Evolutionary conservation across 2,113 vertebrate species (phyloP).

Genomic region (Lepus europaeus): DNA sequence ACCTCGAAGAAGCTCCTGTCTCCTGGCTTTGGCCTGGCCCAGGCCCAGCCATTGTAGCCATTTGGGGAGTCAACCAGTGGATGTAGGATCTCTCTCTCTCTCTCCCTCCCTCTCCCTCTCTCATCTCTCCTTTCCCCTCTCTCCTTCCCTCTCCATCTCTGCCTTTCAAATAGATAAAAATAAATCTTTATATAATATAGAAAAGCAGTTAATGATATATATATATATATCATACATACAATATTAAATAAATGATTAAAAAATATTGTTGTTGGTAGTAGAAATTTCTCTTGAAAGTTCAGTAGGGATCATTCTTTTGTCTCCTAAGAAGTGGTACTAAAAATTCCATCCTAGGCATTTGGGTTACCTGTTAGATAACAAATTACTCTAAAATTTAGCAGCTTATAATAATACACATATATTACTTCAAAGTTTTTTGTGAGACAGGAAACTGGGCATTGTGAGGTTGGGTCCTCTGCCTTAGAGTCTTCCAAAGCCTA

Average conservation of each 20-base stretch:
- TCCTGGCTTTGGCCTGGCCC: too few species aligned
- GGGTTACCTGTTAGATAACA: conserved; percentile 8
- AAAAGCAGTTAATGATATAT: conserved; percentile 3
- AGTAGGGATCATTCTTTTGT: conserved; percentile 39
- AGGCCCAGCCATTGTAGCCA: too few species aligned
- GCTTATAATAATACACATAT: not conserved
- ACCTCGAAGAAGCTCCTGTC: too few species aligned
- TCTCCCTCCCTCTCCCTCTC: too few species aligned
- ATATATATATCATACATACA: not conserved
- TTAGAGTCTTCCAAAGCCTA: not conserved
- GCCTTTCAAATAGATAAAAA: too few species aligned
- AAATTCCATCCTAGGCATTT: conserved; percentile 28
- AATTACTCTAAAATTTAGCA: conserved; percentile 41
- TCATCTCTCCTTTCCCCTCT: too few species aligned
- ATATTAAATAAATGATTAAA: conserved; percentile 42
- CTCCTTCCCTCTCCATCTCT: too few species aligned
- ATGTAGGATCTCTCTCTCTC: too few species aligned
- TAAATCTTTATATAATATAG: too few species aligned
- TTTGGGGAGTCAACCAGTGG: too few species aligned
- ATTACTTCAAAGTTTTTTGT: not conserved
- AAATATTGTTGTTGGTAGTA: not conserved
- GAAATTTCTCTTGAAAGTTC: conserved; percentile 19
- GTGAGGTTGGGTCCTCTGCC: not conserved
- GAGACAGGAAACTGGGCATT: conserved; percentile 9
- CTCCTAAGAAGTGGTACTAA: not conserved